Evolutionary conservation across 2,888 invertebrate species (phyloP).

Genomic region (Lysandra bellargus): DNA sequence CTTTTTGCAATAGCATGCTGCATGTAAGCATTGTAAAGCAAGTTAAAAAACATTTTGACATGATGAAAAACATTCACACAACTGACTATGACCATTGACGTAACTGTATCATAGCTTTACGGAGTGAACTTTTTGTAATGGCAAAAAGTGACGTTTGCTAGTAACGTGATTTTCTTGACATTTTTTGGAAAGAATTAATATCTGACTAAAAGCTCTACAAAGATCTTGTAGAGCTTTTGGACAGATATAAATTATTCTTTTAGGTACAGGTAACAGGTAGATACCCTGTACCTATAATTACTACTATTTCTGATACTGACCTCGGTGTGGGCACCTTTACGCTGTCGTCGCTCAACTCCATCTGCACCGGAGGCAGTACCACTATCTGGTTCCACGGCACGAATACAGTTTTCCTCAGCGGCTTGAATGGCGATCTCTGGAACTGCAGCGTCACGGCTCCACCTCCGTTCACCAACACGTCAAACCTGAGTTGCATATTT

Average conservation of each 20-base stretch:
- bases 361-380: conserved; percentile 92
- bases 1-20: background rate
- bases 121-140: too few species aligned
- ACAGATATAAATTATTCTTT: too few species aligned
- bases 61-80: too few species aligned
- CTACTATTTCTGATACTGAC: conserved; percentile 45
- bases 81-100: background rate
- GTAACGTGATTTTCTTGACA: too few species aligned
- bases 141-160: too few species aligned
- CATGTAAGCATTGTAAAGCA: background rate
- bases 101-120: too few species aligned
- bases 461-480: conserved; percentile 98
- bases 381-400: conserved; percentile 99
- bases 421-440: conserved; percentile 95
- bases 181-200: too few species aligned
- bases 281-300: too few species aligned
- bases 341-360: conserved; percentile 89
- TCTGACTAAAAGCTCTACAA: too few species aligned
- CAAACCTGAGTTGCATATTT: conserved; percentile 86
- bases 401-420: conserved; percentile 92
- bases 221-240: too few species aligned
- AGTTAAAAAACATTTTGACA: background rate
- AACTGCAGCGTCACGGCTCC: conserved; percentile 98
- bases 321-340: conserved; percentile 76
- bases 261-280: too few species aligned